These are phyloP conservation scores for Schizotus pectinicornis DNA, from an alignment of 2,888 invertebrate genomes.

Conservation along the genomic window DNA sequence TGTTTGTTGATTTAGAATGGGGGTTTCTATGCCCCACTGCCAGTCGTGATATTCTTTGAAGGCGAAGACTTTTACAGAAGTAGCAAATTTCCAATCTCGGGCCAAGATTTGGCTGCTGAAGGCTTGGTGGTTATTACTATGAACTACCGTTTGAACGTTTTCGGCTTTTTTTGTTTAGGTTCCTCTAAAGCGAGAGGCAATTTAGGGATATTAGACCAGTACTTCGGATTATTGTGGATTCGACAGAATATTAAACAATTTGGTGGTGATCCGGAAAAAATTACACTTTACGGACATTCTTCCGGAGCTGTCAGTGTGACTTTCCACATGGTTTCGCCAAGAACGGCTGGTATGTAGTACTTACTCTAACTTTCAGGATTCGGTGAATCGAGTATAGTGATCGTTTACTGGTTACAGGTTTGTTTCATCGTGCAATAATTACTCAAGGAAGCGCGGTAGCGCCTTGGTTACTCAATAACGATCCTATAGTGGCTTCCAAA, in stretches of 20 bases:
- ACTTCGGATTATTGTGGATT: constrained; percentile 79
- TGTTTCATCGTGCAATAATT: constrained; percentile 71
- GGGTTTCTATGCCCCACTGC: constrained; percentile 62
- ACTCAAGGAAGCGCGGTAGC: constrained; percentile 67
- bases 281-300: constrained; percentile 85
- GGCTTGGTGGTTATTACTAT: constrained; percentile 74
- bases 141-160: constrained; percentile 73
- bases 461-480: constrained; percentile 57
- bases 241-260: constrained; percentile 78
- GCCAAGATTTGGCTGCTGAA: constrained; percentile 76
- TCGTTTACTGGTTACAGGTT: constrained; percentile 60
- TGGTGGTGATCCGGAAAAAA: constrained; percentile 77
- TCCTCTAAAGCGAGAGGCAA: constrained; percentile 74
- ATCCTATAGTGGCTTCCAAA: constrained; percentile 61
- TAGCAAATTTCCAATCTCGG: constrained; percentile 63
- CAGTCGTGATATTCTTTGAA: constrained; percentile 75
- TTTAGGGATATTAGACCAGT: constrained; percentile 85
- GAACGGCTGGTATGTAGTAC: constrained; percentile 63
- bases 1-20: constrained; percentile 35
- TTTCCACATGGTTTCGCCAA: constrained; percentile 71
- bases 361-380: background rate
- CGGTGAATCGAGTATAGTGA: constrained; percentile 5
- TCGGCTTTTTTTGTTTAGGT: constrained; percentile 70
- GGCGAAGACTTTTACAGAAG: constrained; percentile 65
- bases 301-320: constrained; percentile 76